Evolutionary conservation across 2,113 vertebrate species (phyloP).

Genomic region (Cebidichthys violaceus): DNA sequence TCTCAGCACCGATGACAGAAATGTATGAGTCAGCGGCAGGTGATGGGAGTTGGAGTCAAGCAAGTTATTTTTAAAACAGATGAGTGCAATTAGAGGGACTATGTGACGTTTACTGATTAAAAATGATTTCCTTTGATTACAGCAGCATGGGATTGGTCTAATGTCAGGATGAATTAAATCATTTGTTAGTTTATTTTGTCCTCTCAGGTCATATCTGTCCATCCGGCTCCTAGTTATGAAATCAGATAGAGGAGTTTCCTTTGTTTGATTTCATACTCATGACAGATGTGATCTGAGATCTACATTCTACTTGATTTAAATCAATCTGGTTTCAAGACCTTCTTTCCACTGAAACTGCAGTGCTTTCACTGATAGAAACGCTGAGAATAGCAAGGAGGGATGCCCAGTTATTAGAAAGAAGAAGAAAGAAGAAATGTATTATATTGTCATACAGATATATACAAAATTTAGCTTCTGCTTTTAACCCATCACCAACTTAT

Average conservation of each 20-base stretch:
- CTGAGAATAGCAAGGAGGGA: not conserved
- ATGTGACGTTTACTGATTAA: constrained; percentile 4
- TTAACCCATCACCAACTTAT: no score
- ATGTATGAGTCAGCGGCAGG: constrained; percentile 19
- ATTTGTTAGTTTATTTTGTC: constrained; percentile 9
- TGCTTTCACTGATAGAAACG: not conserved
- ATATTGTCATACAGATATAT: no score
- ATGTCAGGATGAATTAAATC: constrained; percentile 8
- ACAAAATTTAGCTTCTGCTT: no score
- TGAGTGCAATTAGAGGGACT: constrained; percentile 11
- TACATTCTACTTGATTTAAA: not conserved
- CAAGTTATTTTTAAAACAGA: constrained; percentile 25
- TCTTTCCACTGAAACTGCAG: not conserved
- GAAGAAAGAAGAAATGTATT: no score
- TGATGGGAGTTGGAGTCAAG: constrained; percentile 26
- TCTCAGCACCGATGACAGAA: constrained; percentile 20
- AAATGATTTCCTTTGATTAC: constrained; percentile 13
- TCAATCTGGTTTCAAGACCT: not conserved
- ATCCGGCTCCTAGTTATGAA: not conserved
- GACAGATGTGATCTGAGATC: not conserved
- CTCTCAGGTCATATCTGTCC: not conserved
- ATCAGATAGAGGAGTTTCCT: not conserved
- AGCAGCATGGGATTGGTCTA: not conserved
- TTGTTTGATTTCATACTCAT: not conserved
- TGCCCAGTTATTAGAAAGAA: not conserved